Conservation (phyloP, 2,113 vertebrate genomes). For the Rhabdornis inornatus region DNA sequence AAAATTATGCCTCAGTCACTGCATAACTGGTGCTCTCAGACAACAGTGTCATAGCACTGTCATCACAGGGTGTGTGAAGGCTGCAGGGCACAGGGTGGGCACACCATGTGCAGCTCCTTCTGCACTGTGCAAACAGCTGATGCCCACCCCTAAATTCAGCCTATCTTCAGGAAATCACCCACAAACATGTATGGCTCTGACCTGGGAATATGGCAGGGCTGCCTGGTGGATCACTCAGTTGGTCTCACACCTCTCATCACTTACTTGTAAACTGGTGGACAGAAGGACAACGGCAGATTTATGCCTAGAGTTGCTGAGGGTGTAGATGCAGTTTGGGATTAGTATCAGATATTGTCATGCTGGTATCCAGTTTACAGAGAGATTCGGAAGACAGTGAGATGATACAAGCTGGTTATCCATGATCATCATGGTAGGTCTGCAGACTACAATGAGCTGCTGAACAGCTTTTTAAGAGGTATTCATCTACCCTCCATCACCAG, state of each 20-base stretch:
- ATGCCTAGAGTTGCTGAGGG: not conserved
- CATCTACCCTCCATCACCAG: not conserved
- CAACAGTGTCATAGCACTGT: not conserved
- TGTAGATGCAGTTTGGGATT: not conserved
- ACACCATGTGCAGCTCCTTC: not conserved
- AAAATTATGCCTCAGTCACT: not conserved
- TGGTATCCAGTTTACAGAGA: not conserved
- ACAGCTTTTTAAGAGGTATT: not conserved
- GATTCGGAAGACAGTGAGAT: not conserved
- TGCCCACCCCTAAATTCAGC: not conserved
- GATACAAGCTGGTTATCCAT: not conserved
- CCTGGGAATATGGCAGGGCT: not conserved
- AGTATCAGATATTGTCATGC: not conserved
- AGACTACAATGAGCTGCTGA: not conserved
- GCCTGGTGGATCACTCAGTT: not conserved
- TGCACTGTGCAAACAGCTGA: not conserved
- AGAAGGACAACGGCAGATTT: not conserved
- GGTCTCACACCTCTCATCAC: not conserved
- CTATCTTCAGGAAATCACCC: fast-evolving
- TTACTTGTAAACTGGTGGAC: not conserved
- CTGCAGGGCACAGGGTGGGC: not conserved
- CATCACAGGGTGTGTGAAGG: fast-evolving
- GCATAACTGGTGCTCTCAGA: not conserved
- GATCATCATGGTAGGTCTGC: not conserved
- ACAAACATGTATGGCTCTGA: fast-evolving